Evolutionary conservation across 2,113 vertebrate genomes (phyloP).

Genomic region (Peromyscus leucopus): DNA sequence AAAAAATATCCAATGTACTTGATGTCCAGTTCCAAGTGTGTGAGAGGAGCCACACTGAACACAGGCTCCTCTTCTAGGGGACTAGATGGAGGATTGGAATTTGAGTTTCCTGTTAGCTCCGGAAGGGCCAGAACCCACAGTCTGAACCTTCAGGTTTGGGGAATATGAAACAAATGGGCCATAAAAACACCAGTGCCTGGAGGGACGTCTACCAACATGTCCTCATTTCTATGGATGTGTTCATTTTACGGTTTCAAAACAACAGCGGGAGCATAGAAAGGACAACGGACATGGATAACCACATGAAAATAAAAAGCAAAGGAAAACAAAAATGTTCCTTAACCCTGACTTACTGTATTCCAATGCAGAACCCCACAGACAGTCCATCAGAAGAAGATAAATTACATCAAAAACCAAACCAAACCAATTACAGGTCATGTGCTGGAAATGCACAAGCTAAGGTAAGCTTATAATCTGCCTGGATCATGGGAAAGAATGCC

Average conservation of each 20-base stretch:
- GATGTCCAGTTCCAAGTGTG: neutral
- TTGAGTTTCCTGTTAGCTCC: neutral
- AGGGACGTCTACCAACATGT: neutral
- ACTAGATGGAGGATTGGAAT: neutral
- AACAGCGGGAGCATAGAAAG: neutral
- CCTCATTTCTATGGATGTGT: neutral
- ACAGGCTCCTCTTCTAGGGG: neutral
- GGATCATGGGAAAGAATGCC: neutral
- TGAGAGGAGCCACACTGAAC: neutral
- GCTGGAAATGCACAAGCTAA: neutral
- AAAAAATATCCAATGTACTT: neutral
- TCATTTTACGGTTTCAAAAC: neutral
- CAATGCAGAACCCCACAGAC: neutral
- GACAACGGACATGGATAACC: neutral
- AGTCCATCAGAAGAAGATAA: neutral
- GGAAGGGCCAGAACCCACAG: neutral
- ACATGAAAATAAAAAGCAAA: neutral
- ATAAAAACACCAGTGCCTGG: neutral
- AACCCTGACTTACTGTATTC: neutral
- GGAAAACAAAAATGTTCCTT: neutral
- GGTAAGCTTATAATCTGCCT: slow-evolving; percentile 4
- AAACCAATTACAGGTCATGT: neutral
- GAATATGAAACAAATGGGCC: neutral
- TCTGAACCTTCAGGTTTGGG: neutral
- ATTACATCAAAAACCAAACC: neutral